Evolutionary conservation across 2,888 invertebrate genomes (phyloP).

Genomic region (Catocala fraxini): DNA sequence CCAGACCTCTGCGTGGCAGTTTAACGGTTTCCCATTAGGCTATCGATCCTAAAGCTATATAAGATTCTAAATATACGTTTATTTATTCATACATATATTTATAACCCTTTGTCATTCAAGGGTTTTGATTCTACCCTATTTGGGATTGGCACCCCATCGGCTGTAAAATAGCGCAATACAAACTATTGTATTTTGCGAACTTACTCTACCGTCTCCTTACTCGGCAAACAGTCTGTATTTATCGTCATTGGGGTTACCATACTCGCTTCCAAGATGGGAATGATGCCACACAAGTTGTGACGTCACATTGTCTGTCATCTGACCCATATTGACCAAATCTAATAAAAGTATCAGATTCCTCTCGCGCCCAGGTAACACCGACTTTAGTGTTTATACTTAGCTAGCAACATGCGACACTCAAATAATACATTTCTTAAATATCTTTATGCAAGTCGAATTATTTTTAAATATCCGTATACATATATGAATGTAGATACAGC

Average conservation of each 20-base stretch:
- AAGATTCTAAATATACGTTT: background rate
- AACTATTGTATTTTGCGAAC: conserved; percentile 55
- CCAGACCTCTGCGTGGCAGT: too few relatives aligned
- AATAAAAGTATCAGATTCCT: too few relatives aligned
- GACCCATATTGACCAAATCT: too few relatives aligned
- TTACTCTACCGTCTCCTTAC: conserved; percentile 51
- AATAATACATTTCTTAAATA: too few relatives aligned
- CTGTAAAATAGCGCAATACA: conserved; percentile 44
- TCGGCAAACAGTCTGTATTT: conserved; percentile 62
- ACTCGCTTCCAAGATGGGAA: conserved; percentile 19
- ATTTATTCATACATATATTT: background rate
- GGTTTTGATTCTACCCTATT: conserved; percentile 1
- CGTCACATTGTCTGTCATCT: background rate
- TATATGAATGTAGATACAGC: too few relatives aligned
- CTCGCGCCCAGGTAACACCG: too few relatives aligned
- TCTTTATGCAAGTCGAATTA: too few relatives aligned
- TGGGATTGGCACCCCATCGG: conserved; percentile 26
- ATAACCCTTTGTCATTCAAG: background rate
- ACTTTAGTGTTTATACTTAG: too few relatives aligned
- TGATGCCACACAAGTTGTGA: background rate
- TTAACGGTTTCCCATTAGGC: too few relatives aligned
- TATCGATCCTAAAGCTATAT: too few relatives aligned
- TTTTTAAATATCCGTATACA: too few relatives aligned
- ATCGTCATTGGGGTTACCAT: conserved; percentile 51
- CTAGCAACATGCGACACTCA: too few relatives aligned